Conservation (phyloP, 2,113 vertebrate genomes). For the Ancistrus triradiatus region DNA sequence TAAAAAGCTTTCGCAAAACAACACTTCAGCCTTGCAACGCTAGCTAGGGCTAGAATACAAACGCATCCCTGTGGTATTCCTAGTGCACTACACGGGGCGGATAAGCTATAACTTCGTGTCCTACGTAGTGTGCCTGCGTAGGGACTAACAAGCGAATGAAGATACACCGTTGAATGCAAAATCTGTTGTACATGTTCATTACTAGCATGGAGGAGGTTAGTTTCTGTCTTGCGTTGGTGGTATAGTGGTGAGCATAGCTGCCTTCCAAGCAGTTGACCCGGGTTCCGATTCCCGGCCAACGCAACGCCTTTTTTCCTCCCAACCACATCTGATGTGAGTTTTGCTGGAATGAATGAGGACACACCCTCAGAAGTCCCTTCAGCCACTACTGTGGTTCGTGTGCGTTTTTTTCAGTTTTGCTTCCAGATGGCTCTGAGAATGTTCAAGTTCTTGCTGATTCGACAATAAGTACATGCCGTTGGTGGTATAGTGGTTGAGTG, state of each 20-base stretch:
- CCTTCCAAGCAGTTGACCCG: constrained; percentile 60
- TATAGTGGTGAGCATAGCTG: constrained; percentile 68
- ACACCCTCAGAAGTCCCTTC: too few species aligned
- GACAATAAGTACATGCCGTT: too few species aligned
- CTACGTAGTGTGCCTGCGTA: not conserved
- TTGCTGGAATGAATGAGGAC: too few species aligned
- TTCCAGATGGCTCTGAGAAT: too few species aligned
- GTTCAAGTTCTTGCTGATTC: too few species aligned
- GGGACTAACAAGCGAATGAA: not conserved
- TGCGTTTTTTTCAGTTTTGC: too few species aligned
- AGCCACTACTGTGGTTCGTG: too few species aligned
- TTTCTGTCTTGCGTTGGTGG: constrained; percentile 23
- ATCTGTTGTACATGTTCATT: too few species aligned
- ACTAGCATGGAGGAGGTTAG: too few species aligned
- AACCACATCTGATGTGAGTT: too few species aligned
- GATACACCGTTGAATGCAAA: not conserved
- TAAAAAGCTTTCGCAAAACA: not conserved
- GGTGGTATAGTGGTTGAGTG: too few species aligned
- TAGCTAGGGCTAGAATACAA: not conserved
- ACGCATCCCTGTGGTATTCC: not conserved
- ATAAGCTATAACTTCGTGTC: not conserved
- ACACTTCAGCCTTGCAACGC: not conserved
- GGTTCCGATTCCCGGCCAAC: constrained; percentile 71
- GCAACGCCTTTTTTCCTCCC: too few species aligned
- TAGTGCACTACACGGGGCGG: not conserved